A percentile compares a stretch with the other conserved stretches of the same genome.
Evolutionary conservation across 1,140 invertebrate genomes (phyloP).

Genomic region (Hylyphantes graminicola): DNA sequence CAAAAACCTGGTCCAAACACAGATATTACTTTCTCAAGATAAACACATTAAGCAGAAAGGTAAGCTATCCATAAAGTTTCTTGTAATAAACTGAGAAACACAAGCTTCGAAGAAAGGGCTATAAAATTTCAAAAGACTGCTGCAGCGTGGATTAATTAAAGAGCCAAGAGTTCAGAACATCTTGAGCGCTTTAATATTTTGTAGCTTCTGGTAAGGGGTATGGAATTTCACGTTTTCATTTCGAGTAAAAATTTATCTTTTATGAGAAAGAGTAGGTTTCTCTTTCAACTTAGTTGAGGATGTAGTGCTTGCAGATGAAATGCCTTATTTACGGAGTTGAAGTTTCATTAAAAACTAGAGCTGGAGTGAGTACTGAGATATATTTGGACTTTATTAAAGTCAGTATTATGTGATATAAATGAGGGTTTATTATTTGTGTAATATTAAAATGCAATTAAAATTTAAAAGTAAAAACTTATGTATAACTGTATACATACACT

Average conservation of each 20-base stretch:
- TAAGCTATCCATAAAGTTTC: conserved; percentile 12
- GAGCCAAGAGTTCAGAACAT: background rate
- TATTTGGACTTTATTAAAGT: too few species aligned
- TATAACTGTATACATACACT: too few species aligned
- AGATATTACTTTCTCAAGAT: conserved; percentile 29
- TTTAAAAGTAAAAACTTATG: too few species aligned
- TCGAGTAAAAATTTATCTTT: background rate
- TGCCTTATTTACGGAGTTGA: background rate
- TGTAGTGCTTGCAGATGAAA: background rate
- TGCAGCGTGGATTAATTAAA: conserved; percentile 24
- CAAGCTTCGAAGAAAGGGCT: conserved; percentile 3
- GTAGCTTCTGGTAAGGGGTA: too few species aligned
- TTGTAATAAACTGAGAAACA: conserved; percentile 20
- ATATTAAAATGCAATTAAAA: too few species aligned
- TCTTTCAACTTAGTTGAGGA: background rate
- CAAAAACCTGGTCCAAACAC: conserved; percentile 1
- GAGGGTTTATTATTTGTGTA: too few species aligned
- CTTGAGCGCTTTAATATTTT: background rate
- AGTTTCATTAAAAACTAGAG: too few species aligned
- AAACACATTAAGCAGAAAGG: conserved; percentile 33
- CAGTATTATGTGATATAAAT: too few species aligned
- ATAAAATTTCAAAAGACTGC: conserved; percentile 19
- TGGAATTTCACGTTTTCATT: conserved; percentile 10
- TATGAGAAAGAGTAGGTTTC: background rate
- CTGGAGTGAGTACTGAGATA: too few species aligned